Conservation (phyloP, 23 tunicate genomes). For the Styela plicata region DNA sequence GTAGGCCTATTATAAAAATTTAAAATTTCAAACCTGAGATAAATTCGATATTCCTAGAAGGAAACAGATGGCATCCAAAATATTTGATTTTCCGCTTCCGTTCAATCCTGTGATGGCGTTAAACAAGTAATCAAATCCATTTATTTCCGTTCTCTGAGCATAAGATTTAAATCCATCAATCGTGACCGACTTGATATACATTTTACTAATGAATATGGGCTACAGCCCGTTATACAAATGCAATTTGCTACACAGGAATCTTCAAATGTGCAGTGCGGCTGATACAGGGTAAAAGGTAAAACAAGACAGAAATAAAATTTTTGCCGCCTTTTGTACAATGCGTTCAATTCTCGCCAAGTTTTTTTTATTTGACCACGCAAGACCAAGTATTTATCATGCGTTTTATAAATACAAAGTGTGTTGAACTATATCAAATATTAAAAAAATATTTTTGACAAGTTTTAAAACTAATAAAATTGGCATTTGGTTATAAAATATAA, state of each 20-base stretch:
- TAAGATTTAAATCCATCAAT: conserved; percentile 96
- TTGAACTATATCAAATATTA: too few relatives aligned
- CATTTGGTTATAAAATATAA: too few relatives aligned
- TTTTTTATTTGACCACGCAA: too few relatives aligned
- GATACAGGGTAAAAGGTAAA: not conserved
- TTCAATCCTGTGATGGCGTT: conserved; percentile 96
- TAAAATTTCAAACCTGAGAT: conserved; percentile 64
- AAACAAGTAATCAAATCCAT: conserved; percentile 76
- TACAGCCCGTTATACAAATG: not conserved
- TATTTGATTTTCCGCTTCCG: conserved; percentile 97
- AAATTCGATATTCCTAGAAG: conserved; percentile 85
- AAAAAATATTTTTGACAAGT: too few relatives aligned
- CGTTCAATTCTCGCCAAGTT: not conserved
- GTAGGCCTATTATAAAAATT: too few relatives aligned
- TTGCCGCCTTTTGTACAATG: not conserved
- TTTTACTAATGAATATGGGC: conserved; percentile 1
- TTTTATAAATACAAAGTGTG: too few relatives aligned
- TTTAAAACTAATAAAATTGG: too few relatives aligned
- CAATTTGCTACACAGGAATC: not conserved
- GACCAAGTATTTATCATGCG: too few relatives aligned
- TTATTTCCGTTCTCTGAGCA: conserved; percentile 86
- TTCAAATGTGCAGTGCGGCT: too few relatives aligned
- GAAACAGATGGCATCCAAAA: conserved; percentile 92
- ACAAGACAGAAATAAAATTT: not conserved
- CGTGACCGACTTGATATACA: conserved; percentile 77